Conservation (phyloP, 2,888 invertebrate genomes). For the Slavum lentiscoides region DNA sequence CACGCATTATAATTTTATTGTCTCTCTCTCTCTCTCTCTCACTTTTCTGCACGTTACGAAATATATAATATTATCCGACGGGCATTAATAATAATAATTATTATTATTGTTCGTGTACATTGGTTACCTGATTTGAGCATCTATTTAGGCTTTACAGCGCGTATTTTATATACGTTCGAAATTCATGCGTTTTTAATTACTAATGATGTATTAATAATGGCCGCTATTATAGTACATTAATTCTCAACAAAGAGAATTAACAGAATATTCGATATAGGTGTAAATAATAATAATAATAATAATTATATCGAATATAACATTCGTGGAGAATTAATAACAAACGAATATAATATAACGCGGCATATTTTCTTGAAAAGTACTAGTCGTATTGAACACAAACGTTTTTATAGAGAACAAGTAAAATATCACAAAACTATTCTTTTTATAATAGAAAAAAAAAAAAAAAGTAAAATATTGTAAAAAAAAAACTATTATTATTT, state of each 20-base stretch:
- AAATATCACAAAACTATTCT: no score
- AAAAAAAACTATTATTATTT: not conserved
- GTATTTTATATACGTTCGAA: not conserved
- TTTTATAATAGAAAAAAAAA: no score
- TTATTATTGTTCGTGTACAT: not conserved
- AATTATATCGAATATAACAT: no score
- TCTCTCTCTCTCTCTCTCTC: not conserved
- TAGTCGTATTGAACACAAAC: not conserved
- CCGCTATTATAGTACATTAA: not conserved
- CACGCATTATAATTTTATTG: not conserved
- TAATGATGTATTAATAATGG: not conserved
- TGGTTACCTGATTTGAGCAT: not conserved
- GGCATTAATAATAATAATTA: no score
- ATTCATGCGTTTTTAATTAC: not conserved
- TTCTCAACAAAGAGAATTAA: not conserved
- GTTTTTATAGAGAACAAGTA: no score
- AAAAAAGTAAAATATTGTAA: no score
- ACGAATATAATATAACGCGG: no score
- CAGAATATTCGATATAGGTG: not conserved
- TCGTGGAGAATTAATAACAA: no score
- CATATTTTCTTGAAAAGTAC: not conserved
- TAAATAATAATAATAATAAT: no score
- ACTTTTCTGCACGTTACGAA: not conserved
- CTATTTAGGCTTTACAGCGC: not conserved
- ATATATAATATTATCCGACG: not conserved